These are phyloP conservation scores for Paedocypris micromegethes DNA, from an alignment of 2,797 vertebrate genomes.

Conservation along the genomic window DNA sequence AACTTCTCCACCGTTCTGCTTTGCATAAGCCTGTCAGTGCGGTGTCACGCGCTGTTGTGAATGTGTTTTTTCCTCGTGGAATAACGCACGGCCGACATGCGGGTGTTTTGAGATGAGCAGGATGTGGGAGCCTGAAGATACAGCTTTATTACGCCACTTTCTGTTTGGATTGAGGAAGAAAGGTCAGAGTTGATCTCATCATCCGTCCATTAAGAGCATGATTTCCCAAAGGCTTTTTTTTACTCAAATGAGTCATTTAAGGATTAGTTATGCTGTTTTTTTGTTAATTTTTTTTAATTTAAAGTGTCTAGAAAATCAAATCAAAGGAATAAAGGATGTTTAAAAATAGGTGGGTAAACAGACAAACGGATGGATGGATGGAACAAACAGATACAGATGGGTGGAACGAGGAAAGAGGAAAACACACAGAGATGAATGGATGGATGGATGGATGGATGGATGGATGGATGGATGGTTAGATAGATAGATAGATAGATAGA, in stretches of 20 bases:
- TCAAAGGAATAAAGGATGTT: too few species aligned
- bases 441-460: too few species aligned
- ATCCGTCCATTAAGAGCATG: too few species aligned
- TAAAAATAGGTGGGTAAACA: too few species aligned
- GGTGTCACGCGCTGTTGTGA: constrained; percentile 32
- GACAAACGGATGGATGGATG: too few species aligned
- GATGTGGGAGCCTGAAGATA: constrained; percentile 20
- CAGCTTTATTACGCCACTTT: not conserved
- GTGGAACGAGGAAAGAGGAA: too few species aligned
- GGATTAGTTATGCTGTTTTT: not conserved
- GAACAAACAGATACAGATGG: too few species aligned
- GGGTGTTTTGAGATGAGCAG: constrained; percentile 34
- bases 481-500: too few species aligned
- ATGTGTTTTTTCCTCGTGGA: constrained; percentile 23
- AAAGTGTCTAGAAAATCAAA: too few species aligned
- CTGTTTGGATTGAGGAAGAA: constrained; percentile 5
- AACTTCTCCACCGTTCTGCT: not conserved
- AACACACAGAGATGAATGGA: too few species aligned
- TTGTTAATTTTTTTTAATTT: not conserved
- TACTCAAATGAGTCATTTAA: not conserved
- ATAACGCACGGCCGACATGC: not conserved
- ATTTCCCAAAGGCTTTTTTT: too few species aligned
- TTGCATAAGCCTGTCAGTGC: constrained; percentile 31
- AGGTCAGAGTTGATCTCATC: constrained; percentile 28
- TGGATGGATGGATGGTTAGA: too few species aligned